A percentile compares a stretch with the other conserved stretches of the same genome.
These are phyloP conservation scores for Drosophila nr. perissopoda DNA, from an alignment of 2,888 invertebrate genomes.

Conservation along the genomic window DNA sequence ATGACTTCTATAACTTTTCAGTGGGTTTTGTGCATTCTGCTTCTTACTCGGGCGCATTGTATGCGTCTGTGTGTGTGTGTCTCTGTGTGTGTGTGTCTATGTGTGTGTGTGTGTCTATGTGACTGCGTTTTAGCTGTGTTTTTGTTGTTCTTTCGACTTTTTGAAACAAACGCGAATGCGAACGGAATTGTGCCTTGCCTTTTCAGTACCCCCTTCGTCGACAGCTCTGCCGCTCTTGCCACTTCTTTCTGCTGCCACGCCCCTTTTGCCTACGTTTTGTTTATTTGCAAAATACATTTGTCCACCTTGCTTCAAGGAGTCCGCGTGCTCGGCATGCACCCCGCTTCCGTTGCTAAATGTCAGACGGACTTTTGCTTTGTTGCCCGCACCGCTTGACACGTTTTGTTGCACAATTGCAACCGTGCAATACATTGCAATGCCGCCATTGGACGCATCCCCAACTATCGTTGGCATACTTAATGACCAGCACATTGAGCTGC, in stretches of 20 bases:
- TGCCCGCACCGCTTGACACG: slow-evolving; percentile 50
- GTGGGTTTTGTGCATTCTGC: slow-evolving; percentile 66
- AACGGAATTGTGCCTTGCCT: slow-evolving; percentile 64
- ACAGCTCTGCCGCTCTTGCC: background rate
- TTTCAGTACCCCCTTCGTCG: background rate
- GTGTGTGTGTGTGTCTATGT: slow-evolving; percentile 15
- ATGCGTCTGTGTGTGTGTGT: slow-evolving; percentile 21
- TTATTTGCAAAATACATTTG: slow-evolving; percentile 78
- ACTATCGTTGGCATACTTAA: slow-evolving; percentile 41
- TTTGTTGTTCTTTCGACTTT: slow-evolving; percentile 70
- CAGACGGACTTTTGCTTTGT: slow-evolving; percentile 66
- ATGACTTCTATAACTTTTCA: slow-evolving; percentile 77
- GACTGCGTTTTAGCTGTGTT: slow-evolving; percentile 26
- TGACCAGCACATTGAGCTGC: slow-evolving; percentile 47
- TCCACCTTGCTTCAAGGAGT: slow-evolving; percentile 65
- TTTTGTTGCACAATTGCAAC: slow-evolving; percentile 69
- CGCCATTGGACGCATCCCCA: slow-evolving; percentile 9
- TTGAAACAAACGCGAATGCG: slow-evolving; percentile 68
- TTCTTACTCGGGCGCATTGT: slow-evolving; percentile 25
- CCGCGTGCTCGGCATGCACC: slow-evolving; percentile 13
- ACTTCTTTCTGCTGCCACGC: background rate
- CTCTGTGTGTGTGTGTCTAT: slow-evolving; percentile 12
- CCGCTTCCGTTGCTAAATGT: slow-evolving; percentile 30
- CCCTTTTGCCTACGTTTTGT: slow-evolving; percentile 30
- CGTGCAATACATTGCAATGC: slow-evolving; percentile 30